Evolutionary conservation across 2,888 invertebrate species (phyloP).

Genomic region (Hedya salicella): DNA sequence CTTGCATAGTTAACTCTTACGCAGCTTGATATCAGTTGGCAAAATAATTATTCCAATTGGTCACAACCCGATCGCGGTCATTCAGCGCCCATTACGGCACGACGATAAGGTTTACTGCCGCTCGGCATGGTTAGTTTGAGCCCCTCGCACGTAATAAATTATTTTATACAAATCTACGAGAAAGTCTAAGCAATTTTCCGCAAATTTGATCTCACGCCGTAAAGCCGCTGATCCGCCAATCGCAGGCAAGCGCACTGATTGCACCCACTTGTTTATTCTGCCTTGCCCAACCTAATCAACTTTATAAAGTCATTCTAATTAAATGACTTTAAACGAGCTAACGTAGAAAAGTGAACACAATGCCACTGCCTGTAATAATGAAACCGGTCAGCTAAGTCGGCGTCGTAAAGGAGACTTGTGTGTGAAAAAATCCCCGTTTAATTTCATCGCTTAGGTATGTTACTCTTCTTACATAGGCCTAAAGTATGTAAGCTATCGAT

Average conservation of each 20-base stretch:
- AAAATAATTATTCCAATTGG: constrained; percentile 76
- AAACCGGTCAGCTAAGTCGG: constrained; percentile 20
- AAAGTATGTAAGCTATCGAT: constrained; percentile 42
- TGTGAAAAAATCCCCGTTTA: constrained; percentile 1
- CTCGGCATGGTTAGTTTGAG: constrained; percentile 82
- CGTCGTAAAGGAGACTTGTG: not conserved
- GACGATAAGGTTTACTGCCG: constrained; percentile 79
- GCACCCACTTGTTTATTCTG: constrained; percentile 42
- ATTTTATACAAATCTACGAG: constrained; percentile 73
- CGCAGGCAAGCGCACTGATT: constrained; percentile 49
- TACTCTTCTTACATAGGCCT: not conserved
- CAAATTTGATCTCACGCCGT: constrained; percentile 79
- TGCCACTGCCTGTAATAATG: constrained; percentile 17
- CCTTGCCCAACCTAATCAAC: constrained; percentile 50
- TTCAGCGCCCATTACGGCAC: constrained; percentile 75
- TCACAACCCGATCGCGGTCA: constrained; percentile 72
- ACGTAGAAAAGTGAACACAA: constrained; percentile 32
- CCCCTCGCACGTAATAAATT: constrained; percentile 79
- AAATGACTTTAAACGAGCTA: constrained; percentile 51
- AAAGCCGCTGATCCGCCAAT: constrained; percentile 56
- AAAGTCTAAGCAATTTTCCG: constrained; percentile 80
- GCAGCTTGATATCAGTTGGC: constrained; percentile 34
- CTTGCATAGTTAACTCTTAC: constrained; percentile 11
- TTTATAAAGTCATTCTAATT: constrained; percentile 60
- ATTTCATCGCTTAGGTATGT: not conserved